phyloP scores from a whole-genome alignment of 2,888 invertebrate species.

The Tetanocera ferruginea region DNA sequence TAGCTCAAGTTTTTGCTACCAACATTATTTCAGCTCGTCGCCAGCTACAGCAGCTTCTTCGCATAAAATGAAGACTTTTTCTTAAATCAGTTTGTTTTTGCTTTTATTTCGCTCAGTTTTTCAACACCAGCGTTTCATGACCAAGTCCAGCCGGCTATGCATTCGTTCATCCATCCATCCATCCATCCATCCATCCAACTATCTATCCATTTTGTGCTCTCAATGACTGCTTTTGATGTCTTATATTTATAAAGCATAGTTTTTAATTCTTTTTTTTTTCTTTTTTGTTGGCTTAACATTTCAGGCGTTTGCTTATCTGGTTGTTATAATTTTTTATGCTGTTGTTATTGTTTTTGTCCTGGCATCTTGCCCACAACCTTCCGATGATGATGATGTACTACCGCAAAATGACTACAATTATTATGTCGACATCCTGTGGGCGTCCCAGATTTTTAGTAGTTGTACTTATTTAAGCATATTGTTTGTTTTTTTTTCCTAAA shows the following conservation, averaged over 20 bases:
- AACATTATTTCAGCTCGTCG: background rate
- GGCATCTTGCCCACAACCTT: slow-evolving; percentile 23
- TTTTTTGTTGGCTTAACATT: background rate
- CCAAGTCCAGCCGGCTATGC: background rate
- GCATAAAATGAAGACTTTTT: slow-evolving; percentile 14
- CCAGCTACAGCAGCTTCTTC: background rate
- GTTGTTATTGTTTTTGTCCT: background rate
- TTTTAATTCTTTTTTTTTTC: background rate
- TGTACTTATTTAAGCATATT: slow-evolving; percentile 3
- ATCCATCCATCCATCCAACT: background rate
- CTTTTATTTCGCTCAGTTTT: background rate
- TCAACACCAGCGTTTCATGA: background rate
- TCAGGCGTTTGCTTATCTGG: slow-evolving; percentile 1
- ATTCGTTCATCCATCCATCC: background rate
- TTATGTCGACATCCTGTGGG: slow-evolving; percentile 31
- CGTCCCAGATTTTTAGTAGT: slow-evolving; percentile 4
- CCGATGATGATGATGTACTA: slow-evolving; percentile 10
- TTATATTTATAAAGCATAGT: background rate
- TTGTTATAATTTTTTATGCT: background rate
- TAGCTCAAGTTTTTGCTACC: background rate
- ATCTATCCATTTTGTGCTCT: background rate
- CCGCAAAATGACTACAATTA: slow-evolving; percentile 32
- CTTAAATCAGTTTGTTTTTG: background rate
- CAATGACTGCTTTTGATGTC: slow-evolving; percentile 4
- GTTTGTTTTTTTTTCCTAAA: background rate